These are phyloP conservation scores for Leptopilina myrica DNA, from an alignment of 2,888 invertebrate genomes.

Conservation along the genomic window DNA sequence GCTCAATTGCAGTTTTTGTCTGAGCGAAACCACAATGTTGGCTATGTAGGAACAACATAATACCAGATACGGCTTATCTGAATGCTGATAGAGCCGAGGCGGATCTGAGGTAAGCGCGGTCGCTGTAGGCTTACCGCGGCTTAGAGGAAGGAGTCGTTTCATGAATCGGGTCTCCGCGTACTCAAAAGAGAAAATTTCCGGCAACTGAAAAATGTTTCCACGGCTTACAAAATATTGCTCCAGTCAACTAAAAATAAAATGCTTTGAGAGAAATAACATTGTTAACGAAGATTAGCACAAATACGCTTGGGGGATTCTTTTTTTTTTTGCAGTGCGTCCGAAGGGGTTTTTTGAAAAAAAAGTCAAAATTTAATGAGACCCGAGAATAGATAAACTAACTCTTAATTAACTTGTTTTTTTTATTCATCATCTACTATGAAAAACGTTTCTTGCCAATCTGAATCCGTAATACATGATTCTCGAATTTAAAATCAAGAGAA, in stretches of 20 bases:
- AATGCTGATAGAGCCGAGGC: conserved; percentile 68
- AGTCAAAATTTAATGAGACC: too few species aligned
- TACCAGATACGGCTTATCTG: conserved; percentile 69
- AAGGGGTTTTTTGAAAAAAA: too few species aligned
- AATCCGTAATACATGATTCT: too few species aligned
- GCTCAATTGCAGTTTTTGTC: conserved; percentile 58
- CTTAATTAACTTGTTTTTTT: too few species aligned
- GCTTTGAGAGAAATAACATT: conserved; percentile 3
- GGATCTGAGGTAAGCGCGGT: conserved; percentile 66
- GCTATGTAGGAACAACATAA: conserved; percentile 66
- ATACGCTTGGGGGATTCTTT: background rate
- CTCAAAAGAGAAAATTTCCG: conserved; percentile 48
- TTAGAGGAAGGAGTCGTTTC: conserved; percentile 55
- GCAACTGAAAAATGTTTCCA: conserved; percentile 65
- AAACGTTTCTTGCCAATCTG: too few species aligned
- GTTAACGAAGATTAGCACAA: background rate
- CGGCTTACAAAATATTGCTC: conserved; percentile 58
- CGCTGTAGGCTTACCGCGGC: conserved; percentile 68
- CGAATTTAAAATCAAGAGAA: too few species aligned
- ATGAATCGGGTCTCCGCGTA: conserved; percentile 34
- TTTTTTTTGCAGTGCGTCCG: too few species aligned
- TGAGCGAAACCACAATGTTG: conserved; percentile 63
- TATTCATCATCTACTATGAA: too few species aligned
- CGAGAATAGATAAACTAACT: too few species aligned
- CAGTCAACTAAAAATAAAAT: conserved; percentile 14